These are phyloP conservation scores for Drepana arcuata DNA, from an alignment of 1,140 invertebrate species.

Conservation along the genomic window DNA sequence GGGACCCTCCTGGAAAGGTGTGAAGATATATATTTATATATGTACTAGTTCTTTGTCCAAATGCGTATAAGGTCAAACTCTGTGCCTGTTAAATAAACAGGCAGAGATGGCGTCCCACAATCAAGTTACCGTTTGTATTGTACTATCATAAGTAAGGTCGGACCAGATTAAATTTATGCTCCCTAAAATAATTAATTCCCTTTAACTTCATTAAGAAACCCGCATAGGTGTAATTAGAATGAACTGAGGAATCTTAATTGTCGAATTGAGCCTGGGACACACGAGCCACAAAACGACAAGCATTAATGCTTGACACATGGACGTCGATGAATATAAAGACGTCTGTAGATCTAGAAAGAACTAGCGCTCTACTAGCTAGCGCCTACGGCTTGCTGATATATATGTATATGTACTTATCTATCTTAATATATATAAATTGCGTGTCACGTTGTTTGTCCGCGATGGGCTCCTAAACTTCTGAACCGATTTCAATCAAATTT, in stretches of 20 bases:
- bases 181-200: constrained; percentile 69
- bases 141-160: constrained; percentile 57
- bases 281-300: constrained; percentile 11
- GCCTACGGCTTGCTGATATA: neutral
- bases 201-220: constrained; percentile 69
- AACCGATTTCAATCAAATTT: too few relatives aligned
- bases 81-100: constrained; percentile 11
- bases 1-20: too few relatives aligned
- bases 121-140: constrained; percentile 39
- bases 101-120: constrained; percentile 37
- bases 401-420: neutral
- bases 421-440: neutral
- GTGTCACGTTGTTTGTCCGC: neutral
- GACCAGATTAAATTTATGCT: constrained; percentile 61
- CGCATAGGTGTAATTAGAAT: constrained; percentile 71
- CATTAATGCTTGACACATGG: neutral
- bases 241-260: constrained; percentile 68
- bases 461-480: neutral
- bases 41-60: too few relatives aligned
- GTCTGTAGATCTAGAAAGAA: neutral
- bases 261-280: constrained; percentile 45
- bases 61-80: too few relatives aligned
- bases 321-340: neutral
- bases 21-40: too few relatives aligned
- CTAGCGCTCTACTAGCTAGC: neutral